Evolutionary conservation across 2,888 invertebrate genomes (phyloP).

Genomic region (Hydraecia micacea): DNA sequence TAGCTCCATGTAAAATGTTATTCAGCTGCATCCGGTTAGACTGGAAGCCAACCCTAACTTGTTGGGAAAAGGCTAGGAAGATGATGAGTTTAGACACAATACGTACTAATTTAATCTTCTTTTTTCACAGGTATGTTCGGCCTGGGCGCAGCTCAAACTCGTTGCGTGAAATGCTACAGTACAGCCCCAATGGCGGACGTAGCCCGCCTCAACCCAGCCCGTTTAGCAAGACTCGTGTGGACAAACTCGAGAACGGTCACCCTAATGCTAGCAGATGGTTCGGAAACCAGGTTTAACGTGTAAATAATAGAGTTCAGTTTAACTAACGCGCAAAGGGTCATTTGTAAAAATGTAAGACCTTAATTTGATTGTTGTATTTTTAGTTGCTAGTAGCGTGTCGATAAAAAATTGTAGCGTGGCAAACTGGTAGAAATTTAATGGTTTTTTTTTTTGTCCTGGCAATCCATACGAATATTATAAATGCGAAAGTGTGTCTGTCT

Average conservation of each 20-base stretch:
- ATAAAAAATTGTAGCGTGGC: conserved; percentile 10
- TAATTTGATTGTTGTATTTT: conserved; percentile 35
- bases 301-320: conserved; percentile 63
- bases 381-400: conserved; percentile 28
- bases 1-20: no score
- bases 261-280: conserved; percentile 98
- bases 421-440: not conserved
- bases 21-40: no score
- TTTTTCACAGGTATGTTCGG: conserved; percentile 96
- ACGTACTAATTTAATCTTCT: not conserved
- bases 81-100: not conserved
- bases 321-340: conserved; percentile 38
- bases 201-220: conserved; percentile 95
- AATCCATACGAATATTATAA: not conserved
- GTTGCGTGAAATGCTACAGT: conserved; percentile 98
- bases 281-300: conserved; percentile 92
- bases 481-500: no score
- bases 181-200: conserved; percentile 98
- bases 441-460: conserved; percentile 13
- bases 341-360: conserved; percentile 44
- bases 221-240: conserved; percentile 98
- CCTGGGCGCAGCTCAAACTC: conserved; percentile 98
- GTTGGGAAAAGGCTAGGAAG: no score
- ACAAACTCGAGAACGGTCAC: conserved; percentile 98
- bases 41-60: no score